Base-by-base conservation (phyloP, 2,797 vertebrate genomes). In the Myripristis jacobus region DNA sequence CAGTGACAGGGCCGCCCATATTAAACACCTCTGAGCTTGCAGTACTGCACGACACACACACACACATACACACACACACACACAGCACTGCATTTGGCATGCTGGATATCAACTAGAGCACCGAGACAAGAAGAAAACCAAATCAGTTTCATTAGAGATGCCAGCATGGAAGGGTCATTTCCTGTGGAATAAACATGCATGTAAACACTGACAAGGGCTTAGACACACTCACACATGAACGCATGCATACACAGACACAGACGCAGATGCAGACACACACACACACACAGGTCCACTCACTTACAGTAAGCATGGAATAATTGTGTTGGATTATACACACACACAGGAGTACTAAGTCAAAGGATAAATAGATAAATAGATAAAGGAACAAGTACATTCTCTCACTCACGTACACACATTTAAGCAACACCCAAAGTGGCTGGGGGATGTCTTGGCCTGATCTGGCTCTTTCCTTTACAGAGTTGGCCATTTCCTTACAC, bases 401-500 rank as follows among this genome's bases (percentile, higher is more conserved):
- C n/a, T 66, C 41, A 53, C 47, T 71, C 72, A 79, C 43, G 16
- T 54, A 58, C 65, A 71, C 46, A 66, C 52, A 65, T 71, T 64
- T 56, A 75, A 75, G 55, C 44, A 79, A 56, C 47, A 65, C 18
- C 38, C 52, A 31, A 38, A 64, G 52, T 21, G 36, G 34, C 44
- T 15, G 4, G 36, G 19, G 55, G 51, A 64, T 38, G 36, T 38
- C 36, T 38, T 38, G 36, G 36, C 36, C 11, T 38, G 36, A 38
- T 73, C 69, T 56, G 48, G 46, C 55, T 59, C 63, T 70, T 76
- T 80, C 53, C 54, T 69, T 77, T 59, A 13, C 48, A 71, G 68
- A 51, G 46, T 55, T 31, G 63, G 51, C 57, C 73, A 62, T 70
- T 87, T 78, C 77, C 80, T 82, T 53, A 22, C 67, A 62, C 70